These are phyloP conservation scores for Rhodinocichla rosea DNA, from an alignment of 2,113 vertebrate species.

Conservation along the genomic window DNA sequence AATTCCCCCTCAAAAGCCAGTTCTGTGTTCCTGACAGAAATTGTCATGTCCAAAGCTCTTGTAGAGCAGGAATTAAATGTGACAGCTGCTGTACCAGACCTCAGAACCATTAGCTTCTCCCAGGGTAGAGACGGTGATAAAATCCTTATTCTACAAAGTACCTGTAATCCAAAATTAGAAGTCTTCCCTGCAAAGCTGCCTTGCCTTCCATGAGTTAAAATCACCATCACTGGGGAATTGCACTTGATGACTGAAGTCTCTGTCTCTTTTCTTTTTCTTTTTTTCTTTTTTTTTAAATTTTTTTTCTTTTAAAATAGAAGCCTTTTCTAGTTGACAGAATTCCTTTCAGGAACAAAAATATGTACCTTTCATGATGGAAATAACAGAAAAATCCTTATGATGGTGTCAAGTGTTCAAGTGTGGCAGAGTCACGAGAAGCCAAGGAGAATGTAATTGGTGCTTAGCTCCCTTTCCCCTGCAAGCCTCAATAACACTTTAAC, in stretches of 20 bases:
- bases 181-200: neutral
- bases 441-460: neutral
- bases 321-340: neutral
- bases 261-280: neutral
- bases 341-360: neutral
- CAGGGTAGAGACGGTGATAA: neutral
- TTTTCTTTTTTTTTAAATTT: too few relatives aligned
- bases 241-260: neutral
- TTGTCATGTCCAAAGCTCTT: neutral
- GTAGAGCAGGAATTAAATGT: neutral
- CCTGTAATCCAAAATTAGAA: neutral
- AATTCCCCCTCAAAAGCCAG: neutral
- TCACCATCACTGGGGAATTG: fast-evolving
- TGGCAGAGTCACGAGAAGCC: neutral
- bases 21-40: neutral
- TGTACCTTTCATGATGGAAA: neutral
- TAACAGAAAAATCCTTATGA: neutral
- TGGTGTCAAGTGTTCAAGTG: neutral
- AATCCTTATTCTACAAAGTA: neutral
- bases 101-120: neutral
- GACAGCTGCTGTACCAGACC: neutral
- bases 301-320: neutral
- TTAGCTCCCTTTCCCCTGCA: neutral
- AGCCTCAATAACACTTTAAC: neutral
- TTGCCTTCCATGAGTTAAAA: neutral